These are phyloP conservation scores for Hemistola chrysoprasaria DNA, from an alignment of 2,888 invertebrate species.

Conservation along the genomic window DNA sequence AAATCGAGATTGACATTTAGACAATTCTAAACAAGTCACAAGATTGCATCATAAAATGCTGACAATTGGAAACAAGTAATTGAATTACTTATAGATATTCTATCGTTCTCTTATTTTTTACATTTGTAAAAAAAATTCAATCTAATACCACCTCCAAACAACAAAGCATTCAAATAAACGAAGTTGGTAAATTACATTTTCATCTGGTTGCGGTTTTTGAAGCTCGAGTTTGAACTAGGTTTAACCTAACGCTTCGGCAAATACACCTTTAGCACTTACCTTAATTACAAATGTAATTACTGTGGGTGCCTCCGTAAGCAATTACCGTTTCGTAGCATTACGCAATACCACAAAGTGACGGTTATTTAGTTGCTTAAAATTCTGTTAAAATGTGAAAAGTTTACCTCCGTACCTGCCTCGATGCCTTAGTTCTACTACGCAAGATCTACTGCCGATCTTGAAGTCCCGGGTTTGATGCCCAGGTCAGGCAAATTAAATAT, in stretches of 20 bases:
- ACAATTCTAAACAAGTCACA: no score
- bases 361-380: constrained; percentile 9
- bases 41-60: no score
- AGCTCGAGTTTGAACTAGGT: constrained; percentile 12
- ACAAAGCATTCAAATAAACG: constrained; percentile 12
- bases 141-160: constrained; percentile 4
- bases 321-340: constrained; percentile 22
- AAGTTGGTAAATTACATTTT: constrained; percentile 12
- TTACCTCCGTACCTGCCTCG: no score
- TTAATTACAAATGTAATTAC: constrained; percentile 34
- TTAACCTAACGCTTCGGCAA: constrained; percentile 19
- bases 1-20: no score
- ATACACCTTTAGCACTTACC: constrained; percentile 27
- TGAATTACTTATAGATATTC: no score
- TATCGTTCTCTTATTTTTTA: no score
- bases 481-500: no score
- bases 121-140: constrained; percentile 39
- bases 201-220: constrained; percentile 12
- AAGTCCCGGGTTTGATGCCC: no score
- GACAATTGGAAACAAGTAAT: no score
- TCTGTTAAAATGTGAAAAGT: constrained; percentile 5
- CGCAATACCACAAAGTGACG: constrained; percentile 17
- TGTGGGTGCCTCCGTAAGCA: constrained; percentile 28
- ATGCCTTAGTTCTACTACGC: no score
- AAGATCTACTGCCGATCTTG: no score